phyloP scores from a whole-genome alignment of 1,140 invertebrate genomes.

The Apis mellifera region DNA sequence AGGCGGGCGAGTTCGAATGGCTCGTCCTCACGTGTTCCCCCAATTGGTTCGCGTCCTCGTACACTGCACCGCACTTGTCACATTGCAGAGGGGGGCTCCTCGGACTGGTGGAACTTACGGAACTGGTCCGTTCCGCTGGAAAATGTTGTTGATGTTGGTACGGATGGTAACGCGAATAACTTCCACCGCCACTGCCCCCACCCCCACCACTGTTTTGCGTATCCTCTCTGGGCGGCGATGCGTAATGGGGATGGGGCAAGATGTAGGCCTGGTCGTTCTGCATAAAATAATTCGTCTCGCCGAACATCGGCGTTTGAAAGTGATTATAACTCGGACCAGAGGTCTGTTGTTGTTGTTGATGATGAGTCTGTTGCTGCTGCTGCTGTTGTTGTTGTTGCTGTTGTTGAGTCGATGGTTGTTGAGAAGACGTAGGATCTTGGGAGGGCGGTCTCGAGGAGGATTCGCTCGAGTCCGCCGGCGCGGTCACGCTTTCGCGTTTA shows the following conservation, averaged over 20 bases:
- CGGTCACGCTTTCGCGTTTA: constrained; percentile 80
- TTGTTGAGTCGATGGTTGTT: constrained; percentile 51
- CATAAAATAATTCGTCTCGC: constrained; percentile 70
- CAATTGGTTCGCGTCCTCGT: constrained; percentile 86
- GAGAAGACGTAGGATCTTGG: constrained; percentile 58
- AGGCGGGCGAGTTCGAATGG: constrained; percentile 83
- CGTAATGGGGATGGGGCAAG: constrained; percentile 66
- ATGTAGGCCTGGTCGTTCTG: constrained; percentile 71
- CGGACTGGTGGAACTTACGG: constrained; percentile 85
- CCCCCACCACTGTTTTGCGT: constrained; percentile 47
- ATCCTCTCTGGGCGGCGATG: constrained; percentile 68
- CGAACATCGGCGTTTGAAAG: constrained; percentile 67
- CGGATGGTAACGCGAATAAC: constrained; percentile 71
- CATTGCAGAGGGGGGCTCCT: constrained; percentile 87
- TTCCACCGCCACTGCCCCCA: neutral
- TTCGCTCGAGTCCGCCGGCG: constrained; percentile 85
- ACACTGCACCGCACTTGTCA: constrained; percentile 90
- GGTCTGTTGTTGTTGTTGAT: constrained; percentile 59
- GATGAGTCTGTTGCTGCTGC: constrained; percentile 59
- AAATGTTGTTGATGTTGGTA: constrained; percentile 82
- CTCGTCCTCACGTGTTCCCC: constrained; percentile 87
- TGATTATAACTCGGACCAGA: constrained; percentile 56
- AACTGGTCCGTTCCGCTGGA: constrained; percentile 80
- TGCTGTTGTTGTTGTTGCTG: constrained; percentile 74
- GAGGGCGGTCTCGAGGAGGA: constrained; percentile 72